phyloP scores from a whole-genome alignment of 92 coral and sea anemone genomes.

The Virgularia gustaviana region DNA sequence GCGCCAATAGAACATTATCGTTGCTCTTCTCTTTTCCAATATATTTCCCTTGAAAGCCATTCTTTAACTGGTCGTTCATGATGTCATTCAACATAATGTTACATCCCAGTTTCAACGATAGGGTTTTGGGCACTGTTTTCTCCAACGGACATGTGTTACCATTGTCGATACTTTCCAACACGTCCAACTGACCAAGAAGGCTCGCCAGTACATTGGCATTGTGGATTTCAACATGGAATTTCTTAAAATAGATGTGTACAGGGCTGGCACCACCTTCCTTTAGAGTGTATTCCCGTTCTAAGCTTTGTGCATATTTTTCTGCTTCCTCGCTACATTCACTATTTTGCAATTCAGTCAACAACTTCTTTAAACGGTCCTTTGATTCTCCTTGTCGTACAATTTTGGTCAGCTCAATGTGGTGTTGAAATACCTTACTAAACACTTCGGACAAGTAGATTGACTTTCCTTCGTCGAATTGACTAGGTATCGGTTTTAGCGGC shows the following conservation, averaged over 20 bases:
- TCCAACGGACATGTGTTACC: not conserved
- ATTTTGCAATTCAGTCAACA: not conserved
- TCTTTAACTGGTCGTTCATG: no score
- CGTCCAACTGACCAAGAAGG: not conserved
- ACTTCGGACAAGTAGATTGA: no score
- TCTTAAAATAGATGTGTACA: conserved; percentile 40
- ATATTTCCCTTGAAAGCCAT: not conserved
- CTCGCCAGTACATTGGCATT: not conserved
- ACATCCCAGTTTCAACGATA: conserved; percentile 2
- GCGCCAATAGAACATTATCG: conserved; percentile 7
- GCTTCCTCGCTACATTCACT: conserved; percentile 31
- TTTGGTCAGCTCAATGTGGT: conserved; percentile 4
- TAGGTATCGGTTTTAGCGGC: no score
- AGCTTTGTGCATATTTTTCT: conserved; percentile 5
- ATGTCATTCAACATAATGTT: no score
- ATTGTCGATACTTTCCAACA: not conserved
- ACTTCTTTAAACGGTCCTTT: not conserved
- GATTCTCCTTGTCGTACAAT: not conserved
- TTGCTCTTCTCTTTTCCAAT: not conserved
- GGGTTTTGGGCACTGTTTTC: conserved; percentile 6
- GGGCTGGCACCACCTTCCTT: conserved; percentile 15
- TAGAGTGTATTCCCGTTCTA: not conserved
- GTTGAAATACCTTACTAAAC: not conserved
- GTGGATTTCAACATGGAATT: conserved; percentile 7
- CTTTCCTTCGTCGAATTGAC: no score